Evolutionary conservation across 2,888 invertebrate species (phyloP).

Genomic region (Diarsia brunnea): DNA sequence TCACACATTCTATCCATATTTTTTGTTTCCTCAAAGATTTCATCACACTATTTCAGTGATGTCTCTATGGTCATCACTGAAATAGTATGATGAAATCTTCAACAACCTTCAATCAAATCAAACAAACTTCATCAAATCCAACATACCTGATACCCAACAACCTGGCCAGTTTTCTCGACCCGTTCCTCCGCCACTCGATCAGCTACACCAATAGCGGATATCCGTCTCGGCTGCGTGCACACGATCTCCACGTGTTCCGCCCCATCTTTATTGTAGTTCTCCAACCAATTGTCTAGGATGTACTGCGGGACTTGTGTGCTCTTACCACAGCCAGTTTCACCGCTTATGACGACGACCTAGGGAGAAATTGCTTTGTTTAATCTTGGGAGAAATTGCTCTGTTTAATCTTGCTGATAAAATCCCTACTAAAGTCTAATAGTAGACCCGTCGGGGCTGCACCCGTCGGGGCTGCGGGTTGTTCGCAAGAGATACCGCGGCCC

Average conservation of each 20-base stretch:
- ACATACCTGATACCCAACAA: slow-evolving; percentile 93
- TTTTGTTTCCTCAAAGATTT: no score
- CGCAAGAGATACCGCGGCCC: no score
- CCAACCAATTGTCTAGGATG: slow-evolving; percentile 96
- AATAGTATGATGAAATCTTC: no score
- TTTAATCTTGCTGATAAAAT: neutral
- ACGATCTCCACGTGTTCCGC: slow-evolving; percentile 95
- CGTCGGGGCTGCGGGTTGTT: no score
- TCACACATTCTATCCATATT: no score
- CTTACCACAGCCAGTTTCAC: slow-evolving; percentile 96
- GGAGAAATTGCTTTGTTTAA: neutral
- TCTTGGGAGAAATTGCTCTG: fast-evolving
- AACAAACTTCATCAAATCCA: neutral
- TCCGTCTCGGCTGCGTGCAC: slow-evolving; percentile 97
- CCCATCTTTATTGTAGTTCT: slow-evolving; percentile 88
- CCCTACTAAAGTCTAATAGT: neutral
- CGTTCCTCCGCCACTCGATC: slow-evolving; percentile 97
- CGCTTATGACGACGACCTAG: slow-evolving; percentile 93
- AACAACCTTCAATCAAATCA: no score
- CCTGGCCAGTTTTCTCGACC: slow-evolving; percentile 94
- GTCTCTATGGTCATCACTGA: no score
- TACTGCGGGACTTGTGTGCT: slow-evolving; percentile 98
- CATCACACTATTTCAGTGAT: no score
- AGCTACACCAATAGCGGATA: slow-evolving; percentile 98
- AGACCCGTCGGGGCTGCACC: no score